Conservation (phyloP, 2,888 invertebrate species). For the Acanthosepion esculentum region DNA sequence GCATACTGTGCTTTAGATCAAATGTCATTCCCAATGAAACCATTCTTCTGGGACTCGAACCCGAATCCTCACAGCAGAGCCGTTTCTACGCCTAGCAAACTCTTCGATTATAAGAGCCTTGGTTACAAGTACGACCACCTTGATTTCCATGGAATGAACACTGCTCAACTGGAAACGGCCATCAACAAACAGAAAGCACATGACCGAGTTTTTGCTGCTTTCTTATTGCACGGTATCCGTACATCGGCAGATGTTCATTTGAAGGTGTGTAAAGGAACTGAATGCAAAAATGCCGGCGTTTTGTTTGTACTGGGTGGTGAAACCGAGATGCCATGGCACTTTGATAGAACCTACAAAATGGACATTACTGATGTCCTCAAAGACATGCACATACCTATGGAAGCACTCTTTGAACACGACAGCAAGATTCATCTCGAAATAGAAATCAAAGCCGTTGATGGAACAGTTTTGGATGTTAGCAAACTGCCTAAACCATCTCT, state of each 20-base stretch:
- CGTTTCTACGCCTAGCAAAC: conserved; percentile 45
- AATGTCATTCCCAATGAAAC: conserved; percentile 49
- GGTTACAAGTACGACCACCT: conserved; percentile 49
- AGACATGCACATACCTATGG: conserved; percentile 43
- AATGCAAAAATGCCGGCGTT: conserved; percentile 51
- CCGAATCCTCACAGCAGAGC: conserved; percentile 44
- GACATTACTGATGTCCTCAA: conserved; percentile 53
- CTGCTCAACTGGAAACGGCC: conserved; percentile 38
- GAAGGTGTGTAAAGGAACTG: conserved; percentile 38
- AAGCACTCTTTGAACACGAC: conserved; percentile 51
- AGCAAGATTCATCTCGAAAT: conserved; percentile 52
- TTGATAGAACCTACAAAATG: conserved; percentile 53
- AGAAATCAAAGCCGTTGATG: conserved; percentile 50
- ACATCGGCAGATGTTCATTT: conserved; percentile 48
- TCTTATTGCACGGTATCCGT: conserved; percentile 47
- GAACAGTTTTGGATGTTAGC: conserved; percentile 34
- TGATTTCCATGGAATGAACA: conserved; percentile 48
- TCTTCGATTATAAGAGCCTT: conserved; percentile 49
- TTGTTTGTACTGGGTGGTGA: conserved; percentile 56
- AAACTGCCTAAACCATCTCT: conserved; percentile 43
- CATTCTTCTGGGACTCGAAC: conserved; percentile 49
- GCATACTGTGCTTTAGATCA: conserved; percentile 51
- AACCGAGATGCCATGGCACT: conserved; percentile 56
- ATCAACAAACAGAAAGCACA: background rate
- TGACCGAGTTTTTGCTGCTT: conserved; percentile 45